Evolutionary conservation across 2,888 invertebrate species (phyloP), one percentile per base, ranked within the genome.

Genomic region (Lasioglossum lativentre): DNA sequence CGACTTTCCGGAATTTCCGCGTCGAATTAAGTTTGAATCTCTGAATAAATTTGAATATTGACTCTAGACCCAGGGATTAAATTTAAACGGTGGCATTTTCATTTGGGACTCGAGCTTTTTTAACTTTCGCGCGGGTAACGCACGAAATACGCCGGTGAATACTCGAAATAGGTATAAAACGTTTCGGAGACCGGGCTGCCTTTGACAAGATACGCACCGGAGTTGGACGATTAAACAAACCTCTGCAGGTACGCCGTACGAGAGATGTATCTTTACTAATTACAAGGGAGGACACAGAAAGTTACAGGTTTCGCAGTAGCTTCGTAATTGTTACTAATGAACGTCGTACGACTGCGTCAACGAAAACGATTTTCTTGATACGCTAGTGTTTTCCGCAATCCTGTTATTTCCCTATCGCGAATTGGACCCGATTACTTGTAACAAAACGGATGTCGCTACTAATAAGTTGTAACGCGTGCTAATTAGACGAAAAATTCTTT

Each of bases 251-350:
- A 75, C 78, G 79, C 40, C 47, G 59, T 66, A 42, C 34, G 75
- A 56, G 72, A 52, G 27, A 70, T 74, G 76, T 81, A 79, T 84
- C 78, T 76, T 80, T 74, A 73, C 78, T 85, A 86, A 83, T 86
- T 84, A 80, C 86, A 83, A 66, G 79, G 77, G 71, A 74, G 82
- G 79, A 47, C 78, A 74, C 71, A 34, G 76, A 85, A 86, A 86
- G 86, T 86, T 86, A 84, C 76, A 81, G 79, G 85, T 73, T 30
- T 81, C 78, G 52, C 74, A 70, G 84, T 45, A 68, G 85, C 76
- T 70, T 78, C 73, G 86, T 85, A 86, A 81, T 85, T 85, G 78
- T 78, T 47, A 78, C 85, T 86, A 86, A 86, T 82, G 85, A 85
- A 86, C 78, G 76, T 79, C 78, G 74, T 66, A 86, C 81, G 81